Evolutionary conservation across 2,797 vertebrate species (phyloP), one percentile per base, ranked within the genome.

Genomic region (Amblyraja radiata): DNA sequence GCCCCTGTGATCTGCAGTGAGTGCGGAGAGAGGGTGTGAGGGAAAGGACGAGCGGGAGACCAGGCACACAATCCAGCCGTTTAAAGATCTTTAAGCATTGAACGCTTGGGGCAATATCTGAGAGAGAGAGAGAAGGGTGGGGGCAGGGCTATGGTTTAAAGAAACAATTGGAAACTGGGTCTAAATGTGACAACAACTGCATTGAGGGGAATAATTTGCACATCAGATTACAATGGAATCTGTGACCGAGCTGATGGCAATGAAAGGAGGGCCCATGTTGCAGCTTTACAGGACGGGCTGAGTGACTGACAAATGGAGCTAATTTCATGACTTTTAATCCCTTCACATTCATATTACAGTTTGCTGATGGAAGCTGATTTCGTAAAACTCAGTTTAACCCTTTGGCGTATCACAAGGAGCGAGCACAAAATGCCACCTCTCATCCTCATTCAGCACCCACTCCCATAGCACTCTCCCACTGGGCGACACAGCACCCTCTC

Each of bases 1-100:
- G 95, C 96, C 96, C 95, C 96, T 96, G 94, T 96, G 96, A 98
- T 98, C 97, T 97, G 39, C 46, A 91, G 46, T 65, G 36, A 71
- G 90, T 1, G 90, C 14, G 39, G 36, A 28, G 74, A 23, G 23
- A 5, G 65, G 68, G 36, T 46, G 88, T 39, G 90, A 46, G 23
- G n/a, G 88, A 16, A 73, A 8, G 88, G 46, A 21, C 1, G 63
- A 14, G 63, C 0, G 32, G 18, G 58, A 21, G 9, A 14, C 25
- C n/a, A 39, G 83, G 16, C 61, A 65, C 83, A 88, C 63, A 88
- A 73, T 73, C 23, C 14, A 18, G 14, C 18, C 65, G 61, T 91
- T 73, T 71, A 25, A 46, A 46, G 54, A 28, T 71, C 65, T 25
- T 71, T 71, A 36, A 68, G 68, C 25, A 39, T 36, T 11, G 54